Percentiles rank a stretch among this genome's conserved stretches.
phyloP scores from a whole-genome alignment of 2,113 vertebrate species.

The Edolisoma coerulescens region DNA sequence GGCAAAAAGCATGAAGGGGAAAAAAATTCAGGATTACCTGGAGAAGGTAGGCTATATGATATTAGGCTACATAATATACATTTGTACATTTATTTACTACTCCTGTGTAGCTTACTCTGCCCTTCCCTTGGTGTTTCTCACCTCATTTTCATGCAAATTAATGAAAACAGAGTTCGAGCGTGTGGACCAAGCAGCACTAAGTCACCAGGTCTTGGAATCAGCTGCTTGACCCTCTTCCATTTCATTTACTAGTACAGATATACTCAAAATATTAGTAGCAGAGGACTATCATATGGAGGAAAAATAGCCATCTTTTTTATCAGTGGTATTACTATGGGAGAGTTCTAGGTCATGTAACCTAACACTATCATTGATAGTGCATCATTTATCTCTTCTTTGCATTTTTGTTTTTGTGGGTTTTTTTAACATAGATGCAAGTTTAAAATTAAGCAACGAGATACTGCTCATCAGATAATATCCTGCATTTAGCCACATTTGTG shows the following conservation, averaged over 20 bases:
- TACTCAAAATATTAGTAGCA: background rate
- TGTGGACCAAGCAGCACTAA: background rate
- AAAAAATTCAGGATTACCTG: background rate
- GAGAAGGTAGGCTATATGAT: background rate
- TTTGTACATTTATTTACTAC: background rate
- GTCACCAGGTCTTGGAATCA: background rate
- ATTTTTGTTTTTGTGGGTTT: background rate
- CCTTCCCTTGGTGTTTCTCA: background rate
- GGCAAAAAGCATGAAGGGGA: background rate
- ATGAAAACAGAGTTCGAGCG: accelerated
- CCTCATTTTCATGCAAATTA: background rate
- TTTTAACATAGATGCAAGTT: background rate
- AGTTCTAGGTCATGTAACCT: background rate
- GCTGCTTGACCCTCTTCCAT: background rate
- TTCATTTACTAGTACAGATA: background rate
- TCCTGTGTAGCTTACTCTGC: background rate
- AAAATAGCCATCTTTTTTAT: background rate
- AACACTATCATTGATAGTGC: background rate
- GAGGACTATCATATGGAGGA: background rate
- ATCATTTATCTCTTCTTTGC: background rate
- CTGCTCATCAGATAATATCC: background rate
- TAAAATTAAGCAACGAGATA: background rate
- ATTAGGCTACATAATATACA: background rate
- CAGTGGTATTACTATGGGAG: background rate
- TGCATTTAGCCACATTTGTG: background rate